Percentiles rank a stretch among this genome's conserved stretches.
phyloP scores from a whole-genome alignment of 64 coral and sea anemone genomes.

The Trachythela sp. region DNA sequence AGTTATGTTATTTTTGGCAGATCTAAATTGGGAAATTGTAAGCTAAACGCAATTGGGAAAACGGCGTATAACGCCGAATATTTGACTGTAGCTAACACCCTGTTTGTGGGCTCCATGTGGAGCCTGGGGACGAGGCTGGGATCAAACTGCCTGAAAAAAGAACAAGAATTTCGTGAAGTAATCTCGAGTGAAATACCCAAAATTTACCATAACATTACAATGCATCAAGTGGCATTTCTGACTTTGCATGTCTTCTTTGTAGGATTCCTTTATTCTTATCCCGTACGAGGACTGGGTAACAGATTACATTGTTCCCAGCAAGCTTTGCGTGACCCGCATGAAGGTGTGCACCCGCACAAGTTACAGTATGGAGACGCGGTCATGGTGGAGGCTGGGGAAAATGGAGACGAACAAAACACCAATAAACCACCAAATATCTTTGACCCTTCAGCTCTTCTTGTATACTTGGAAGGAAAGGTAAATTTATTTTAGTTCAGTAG shows the following conservation, averaged over 20 bases:
- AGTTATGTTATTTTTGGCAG: too few relatives aligned
- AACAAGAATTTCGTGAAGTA: too few relatives aligned
- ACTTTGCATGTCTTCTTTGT: neutral
- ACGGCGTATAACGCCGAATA: too few relatives aligned
- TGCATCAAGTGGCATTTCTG: neutral
- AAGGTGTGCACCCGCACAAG: constrained; percentile 66
- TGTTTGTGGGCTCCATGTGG: too few relatives aligned
- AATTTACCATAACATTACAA: neutral
- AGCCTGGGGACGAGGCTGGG: too few relatives aligned
- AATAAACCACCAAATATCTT: constrained; percentile 75
- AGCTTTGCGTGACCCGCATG: constrained; percentile 65
- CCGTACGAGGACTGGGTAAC: constrained; percentile 72
- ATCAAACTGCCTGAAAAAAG: too few relatives aligned
- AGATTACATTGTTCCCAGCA: constrained; percentile 72
- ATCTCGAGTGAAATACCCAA: too few relatives aligned
- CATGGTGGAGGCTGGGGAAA: constrained; percentile 54
- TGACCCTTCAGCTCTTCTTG: constrained; percentile 61
- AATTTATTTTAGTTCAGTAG: neutral
- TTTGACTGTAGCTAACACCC: too few relatives aligned
- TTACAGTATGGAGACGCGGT: constrained; percentile 71
- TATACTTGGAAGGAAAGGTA: constrained; percentile 72
- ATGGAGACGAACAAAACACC: constrained; percentile 26
- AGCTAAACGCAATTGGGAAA: too few relatives aligned
- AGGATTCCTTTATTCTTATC: constrained; percentile 90
- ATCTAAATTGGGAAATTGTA: too few relatives aligned